These are phyloP conservation scores for Tethea ocularis DNA, from an alignment of 2,888 invertebrate species.

Conservation along the genomic window DNA sequence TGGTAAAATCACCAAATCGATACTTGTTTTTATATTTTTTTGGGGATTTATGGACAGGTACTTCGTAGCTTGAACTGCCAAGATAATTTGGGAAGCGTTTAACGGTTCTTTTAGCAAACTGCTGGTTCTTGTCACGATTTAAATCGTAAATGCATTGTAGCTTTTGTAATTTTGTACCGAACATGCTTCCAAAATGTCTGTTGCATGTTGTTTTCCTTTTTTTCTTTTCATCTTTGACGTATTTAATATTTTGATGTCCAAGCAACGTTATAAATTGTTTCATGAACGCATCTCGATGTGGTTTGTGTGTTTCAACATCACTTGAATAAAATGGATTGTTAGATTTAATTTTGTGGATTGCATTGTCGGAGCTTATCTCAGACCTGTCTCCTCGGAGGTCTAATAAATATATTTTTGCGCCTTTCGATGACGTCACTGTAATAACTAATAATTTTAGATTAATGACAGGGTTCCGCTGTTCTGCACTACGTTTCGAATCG, in stretches of 20 bases:
- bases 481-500: no score
- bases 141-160: conserved; percentile 13
- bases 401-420: conserved; percentile 1
- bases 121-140: neutral
- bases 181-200: conserved; percentile 20
- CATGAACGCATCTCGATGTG: neutral
- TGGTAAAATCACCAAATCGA: neutral
- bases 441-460: neutral
- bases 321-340: neutral
- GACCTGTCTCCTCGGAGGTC: neutral
- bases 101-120: neutral
- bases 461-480: no score
- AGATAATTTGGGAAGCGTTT: neutral
- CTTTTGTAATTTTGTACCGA: conserved; percentile 17
- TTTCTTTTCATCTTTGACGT: neutral
- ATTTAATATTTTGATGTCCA: neutral
- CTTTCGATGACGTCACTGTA: neutral
- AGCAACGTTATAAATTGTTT: neutral
- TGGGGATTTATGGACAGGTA: neutral
- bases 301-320: neutral
- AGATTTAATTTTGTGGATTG: neutral
- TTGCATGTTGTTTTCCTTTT: conserved; percentile 15
- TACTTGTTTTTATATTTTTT: neutral
- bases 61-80: neutral
- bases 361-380: neutral